Evolutionary conservation across 37 sponge, comb jelly and placozoan species (phyloP), one percentile per base, ranked within the genome.

Genomic region (Oopsacas minuta): DNA sequence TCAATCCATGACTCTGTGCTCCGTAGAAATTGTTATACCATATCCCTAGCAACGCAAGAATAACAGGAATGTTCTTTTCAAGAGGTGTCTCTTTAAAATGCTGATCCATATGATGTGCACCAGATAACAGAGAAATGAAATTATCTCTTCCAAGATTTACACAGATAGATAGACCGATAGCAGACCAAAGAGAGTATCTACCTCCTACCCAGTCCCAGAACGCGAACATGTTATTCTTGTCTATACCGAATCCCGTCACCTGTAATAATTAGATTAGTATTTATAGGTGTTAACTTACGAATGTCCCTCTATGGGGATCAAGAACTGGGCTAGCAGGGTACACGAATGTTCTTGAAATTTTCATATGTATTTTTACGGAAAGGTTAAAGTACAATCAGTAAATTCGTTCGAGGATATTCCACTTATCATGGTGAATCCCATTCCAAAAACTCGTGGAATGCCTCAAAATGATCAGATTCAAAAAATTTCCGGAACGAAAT

Each of bases 171-270:
- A 98, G 90, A 37, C 99, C 99, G 88, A 98, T 98, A 81, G 96
- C 89, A 42, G 94, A 93, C 99, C 99, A 98, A 46, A 98, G 88
- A 34, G 96, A 95, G 82, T 98, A 98, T 42, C 99, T 92, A 36
- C 99, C 99, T 49, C 99, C 99, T 8, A 98, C 99, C 99, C 99
- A 98, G 92, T 97, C 99, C 99, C 99, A 97, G 83, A 97, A 97
- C 38, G 81, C 91, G 85, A 95, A 98, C 99, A 95, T 98, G 88
- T 95, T 95, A 12, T 87, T 88, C 36, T 92, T 93, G 86, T 88
- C 91, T 52, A 98, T 98, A 22, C 99, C 99, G 87, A 98, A 98
- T 38, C 90, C 87, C 22, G 91, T 95, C 84, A 98, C 99, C 85
- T 92, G 22, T 20, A 25, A 36, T 36, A 61, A 22, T 46, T 22